Conservation (phyloP, 2,888 invertebrate genomes). For the Amiota communis region DNA sequence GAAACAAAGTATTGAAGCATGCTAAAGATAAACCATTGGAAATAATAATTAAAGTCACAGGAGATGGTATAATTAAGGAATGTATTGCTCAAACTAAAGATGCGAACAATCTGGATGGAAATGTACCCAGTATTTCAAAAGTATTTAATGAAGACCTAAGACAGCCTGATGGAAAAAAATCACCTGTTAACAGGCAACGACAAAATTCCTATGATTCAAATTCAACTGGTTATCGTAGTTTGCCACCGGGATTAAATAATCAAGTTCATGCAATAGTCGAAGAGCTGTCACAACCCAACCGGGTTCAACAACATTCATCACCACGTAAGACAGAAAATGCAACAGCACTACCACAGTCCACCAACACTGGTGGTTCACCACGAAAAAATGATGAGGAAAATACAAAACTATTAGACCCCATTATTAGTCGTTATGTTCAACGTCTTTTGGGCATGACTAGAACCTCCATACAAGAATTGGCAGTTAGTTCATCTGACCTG, state of each 20-base stretch:
- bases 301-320: background rate
- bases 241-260: constrained; percentile 52
- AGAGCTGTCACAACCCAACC: background rate
- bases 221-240: constrained; percentile 67
- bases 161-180: background rate
- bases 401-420: constrained; percentile 61
- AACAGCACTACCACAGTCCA: background rate
- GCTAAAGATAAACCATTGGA: constrained; percentile 54
- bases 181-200: constrained; percentile 30
- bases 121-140: background rate
- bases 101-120: background rate
- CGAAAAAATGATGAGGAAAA: too few species aligned
- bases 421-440: constrained; percentile 73
- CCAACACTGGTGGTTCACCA: too few species aligned
- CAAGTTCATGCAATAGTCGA: background rate
- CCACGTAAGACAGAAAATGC: constrained; percentile 5
- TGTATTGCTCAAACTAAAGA: constrained; percentile 37
- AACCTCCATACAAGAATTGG: constrained; percentile 73
- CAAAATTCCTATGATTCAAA: constrained; percentile 63
- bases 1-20: background rate
- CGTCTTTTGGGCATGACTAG: constrained; percentile 75
- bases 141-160: background rate
- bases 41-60: constrained; percentile 66
- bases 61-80: constrained; percentile 52
- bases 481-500: constrained; percentile 74